Conservation (phyloP, 2,888 invertebrate genomes). For the Phrixothrix hirtus region DNA sequence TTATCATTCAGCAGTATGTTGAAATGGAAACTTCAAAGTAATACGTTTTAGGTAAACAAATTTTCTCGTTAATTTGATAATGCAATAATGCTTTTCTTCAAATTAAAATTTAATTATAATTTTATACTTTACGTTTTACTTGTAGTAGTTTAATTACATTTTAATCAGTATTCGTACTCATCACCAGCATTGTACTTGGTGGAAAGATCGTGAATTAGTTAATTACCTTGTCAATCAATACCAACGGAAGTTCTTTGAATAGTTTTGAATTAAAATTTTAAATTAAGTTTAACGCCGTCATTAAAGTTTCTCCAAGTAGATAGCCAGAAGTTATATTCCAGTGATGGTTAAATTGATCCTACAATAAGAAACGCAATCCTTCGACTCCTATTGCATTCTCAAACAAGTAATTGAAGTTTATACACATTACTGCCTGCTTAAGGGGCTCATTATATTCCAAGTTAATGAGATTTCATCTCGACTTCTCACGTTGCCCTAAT, state of each 20-base stretch:
- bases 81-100: too few relatives aligned
- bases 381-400: not conserved
- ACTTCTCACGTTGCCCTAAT: slow-evolving; percentile 17
- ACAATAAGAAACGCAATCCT: not conserved
- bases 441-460: slow-evolving; percentile 18
- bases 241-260: not conserved
- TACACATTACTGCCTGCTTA: slow-evolving; percentile 12
- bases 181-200: too few relatives aligned
- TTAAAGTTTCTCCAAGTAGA: not conserved
- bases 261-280: not conserved
- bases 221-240: too few relatives aligned
- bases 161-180: too few relatives aligned
- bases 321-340: not conserved
- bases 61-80: too few relatives aligned
- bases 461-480: slow-evolving; percentile 18
- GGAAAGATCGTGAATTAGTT: too few relatives aligned
- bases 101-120: too few relatives aligned
- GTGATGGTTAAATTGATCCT: not conserved
- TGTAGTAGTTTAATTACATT: too few relatives aligned
- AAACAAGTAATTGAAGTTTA: slow-evolving; percentile 17
- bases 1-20: too few relatives aligned
- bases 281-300: not conserved
- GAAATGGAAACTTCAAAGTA: too few relatives aligned
- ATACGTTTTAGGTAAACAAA: too few relatives aligned
- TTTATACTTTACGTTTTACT: too few relatives aligned